Base-by-base conservation (phyloP, 53 echinoderm and acorn worm genomes). In the Glandiceps talaboti region DNA sequence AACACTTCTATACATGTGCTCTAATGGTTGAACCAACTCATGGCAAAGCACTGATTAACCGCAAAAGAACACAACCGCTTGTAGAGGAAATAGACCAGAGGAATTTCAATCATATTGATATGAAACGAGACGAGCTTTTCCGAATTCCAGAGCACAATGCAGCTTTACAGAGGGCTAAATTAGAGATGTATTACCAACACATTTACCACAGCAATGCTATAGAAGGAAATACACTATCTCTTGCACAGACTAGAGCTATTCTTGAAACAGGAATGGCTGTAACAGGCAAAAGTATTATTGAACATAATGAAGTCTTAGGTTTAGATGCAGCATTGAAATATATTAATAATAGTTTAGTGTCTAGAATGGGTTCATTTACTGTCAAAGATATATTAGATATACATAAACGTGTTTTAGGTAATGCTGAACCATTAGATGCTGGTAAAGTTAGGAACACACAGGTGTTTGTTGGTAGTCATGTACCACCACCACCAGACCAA, bases 201-300 rank as follows among this genome's bases (percentile, higher is more conserved):
- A 86, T 97, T 32, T 97, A 97, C 33, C 97, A 97, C 83, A 97
- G 93, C 0, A 93, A 91, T 0, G 97, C 97, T 1, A 97, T 97
- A n/a, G 97, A 97, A 31, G 97, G 97, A 0, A 97, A 97, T 77
- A 97, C 97, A 0, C 79, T 97, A 14, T 74, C 91, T 1, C 79
- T 97, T 27, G 97, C 92, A 28, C 97, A 97, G 84, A 93, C 92
- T 89, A 14, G 97, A 26, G 84, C 85, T 32, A 91, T 97, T 30
- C 81, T 97, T 86, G 97, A 97, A 76, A 97, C 93, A 1, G 97
- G 97, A 0, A 80, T 97, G 33, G 93, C 97, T 12, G 84, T 97
- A 1, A 79, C 87, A 1, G 97, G 97, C 14, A 97, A 97, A 31
- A 97, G 97, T 79, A 82, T 97, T 77, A 75, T 97, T 72, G 97